phyloP scores from a whole-genome alignment of 1,140 invertebrate species.

The Leptopilina clavipes region DNA sequence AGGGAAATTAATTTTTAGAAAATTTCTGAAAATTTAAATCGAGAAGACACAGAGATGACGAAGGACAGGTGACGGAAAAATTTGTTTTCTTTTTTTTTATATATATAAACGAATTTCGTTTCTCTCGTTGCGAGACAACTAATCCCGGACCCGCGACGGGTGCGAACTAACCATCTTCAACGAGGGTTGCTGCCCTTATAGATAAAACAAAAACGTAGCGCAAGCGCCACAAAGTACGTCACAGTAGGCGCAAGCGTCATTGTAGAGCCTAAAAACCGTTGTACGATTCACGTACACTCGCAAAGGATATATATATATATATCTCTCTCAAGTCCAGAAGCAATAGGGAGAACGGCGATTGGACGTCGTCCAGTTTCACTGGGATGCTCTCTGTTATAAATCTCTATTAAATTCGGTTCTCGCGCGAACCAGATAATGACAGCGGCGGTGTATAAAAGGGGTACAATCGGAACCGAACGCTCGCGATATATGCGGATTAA shows the following conservation, averaged over 20 bases:
- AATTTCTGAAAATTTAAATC: no score
- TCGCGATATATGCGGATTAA: slow-evolving; percentile 24
- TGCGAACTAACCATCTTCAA: slow-evolving; percentile 58
- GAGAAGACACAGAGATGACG: background rate
- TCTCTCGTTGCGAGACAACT: background rate
- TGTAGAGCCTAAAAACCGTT: slow-evolving; percentile 7
- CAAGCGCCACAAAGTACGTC: slow-evolving; percentile 39
- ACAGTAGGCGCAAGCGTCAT: slow-evolving; percentile 24
- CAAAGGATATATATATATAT: background rate
- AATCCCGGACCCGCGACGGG: slow-evolving; percentile 54
- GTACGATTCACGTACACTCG: background rate
- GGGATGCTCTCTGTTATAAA: slow-evolving; percentile 23
- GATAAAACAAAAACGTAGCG: slow-evolving; percentile 54
- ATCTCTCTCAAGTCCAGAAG: slow-evolving; percentile 9
- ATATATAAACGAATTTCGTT: no score
- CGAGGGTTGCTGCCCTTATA: slow-evolving; percentile 60
- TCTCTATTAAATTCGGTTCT: slow-evolving; percentile 24
- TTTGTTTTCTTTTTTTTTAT: no score
- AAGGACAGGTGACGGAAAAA: no score
- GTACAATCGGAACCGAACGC: slow-evolving; percentile 31
- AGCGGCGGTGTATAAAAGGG: slow-evolving; percentile 16
- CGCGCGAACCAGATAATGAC: slow-evolving; percentile 24
- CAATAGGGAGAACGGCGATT: slow-evolving; percentile 20
- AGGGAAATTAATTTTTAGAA: background rate
- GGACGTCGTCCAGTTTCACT: slow-evolving; percentile 3